phyloP scores from a whole-genome alignment of 2,888 invertebrate species.

The Gari tellinella region DNA sequence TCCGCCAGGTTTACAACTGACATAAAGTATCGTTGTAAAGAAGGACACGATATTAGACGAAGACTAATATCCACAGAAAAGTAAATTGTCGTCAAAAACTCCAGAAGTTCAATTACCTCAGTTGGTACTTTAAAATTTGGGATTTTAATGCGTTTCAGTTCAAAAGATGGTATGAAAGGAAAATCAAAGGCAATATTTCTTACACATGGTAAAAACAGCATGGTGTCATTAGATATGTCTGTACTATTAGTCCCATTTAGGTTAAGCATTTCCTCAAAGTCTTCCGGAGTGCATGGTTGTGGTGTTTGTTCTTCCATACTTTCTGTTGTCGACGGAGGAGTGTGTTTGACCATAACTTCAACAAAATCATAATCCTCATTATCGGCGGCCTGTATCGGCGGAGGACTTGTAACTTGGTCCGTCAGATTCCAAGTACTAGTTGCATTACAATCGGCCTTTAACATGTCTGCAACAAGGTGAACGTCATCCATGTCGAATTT shows the following conservation, averaged over 20 bases:
- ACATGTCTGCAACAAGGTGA: not conserved
- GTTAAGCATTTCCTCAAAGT: not conserved
- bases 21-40: slow-evolving; percentile 17
- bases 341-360: no score
- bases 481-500: not conserved
- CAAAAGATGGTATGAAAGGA: not conserved
- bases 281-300: not conserved
- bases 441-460: slow-evolving; percentile 7
- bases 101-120: slow-evolving; percentile 2
- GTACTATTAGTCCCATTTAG: not conserved
- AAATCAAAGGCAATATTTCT: no score
- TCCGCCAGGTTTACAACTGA: slow-evolving; percentile 33
- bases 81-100: slow-evolving; percentile 12
- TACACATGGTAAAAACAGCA: no score
- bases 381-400: not conserved
- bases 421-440: not conserved
- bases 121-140: slow-evolving; percentile 26
- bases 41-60: slow-evolving; percentile 28
- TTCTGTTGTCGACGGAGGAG: no score
- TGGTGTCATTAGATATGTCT: not conserved
- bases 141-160: slow-evolving; percentile 13
- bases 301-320: no score
- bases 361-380: no score
- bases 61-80: slow-evolving; percentile 28
- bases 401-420: not conserved